Evolutionary conservation across 2,113 vertebrate species (phyloP), one percentile per base, ranked within the genome.

Genomic region (Connochaetes taurinus): DNA sequence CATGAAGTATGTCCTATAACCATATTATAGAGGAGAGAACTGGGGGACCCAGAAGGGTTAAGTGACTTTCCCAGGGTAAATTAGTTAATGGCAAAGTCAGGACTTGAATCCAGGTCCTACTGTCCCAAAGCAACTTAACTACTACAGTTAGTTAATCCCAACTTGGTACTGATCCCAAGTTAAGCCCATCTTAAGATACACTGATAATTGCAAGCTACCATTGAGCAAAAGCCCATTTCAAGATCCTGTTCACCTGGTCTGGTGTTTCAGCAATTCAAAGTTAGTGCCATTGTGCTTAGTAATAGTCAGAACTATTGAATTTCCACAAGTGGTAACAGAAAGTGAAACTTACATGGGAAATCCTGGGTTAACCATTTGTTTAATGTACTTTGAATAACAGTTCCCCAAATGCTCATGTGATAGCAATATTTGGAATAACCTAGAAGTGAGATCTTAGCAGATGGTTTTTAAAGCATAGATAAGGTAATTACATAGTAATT

Each of bases 401-500:
- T 76, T 97, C 60, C 60, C 86, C 23, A 45, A 74, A 45, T 62
- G 82, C 71, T 95, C 67, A 11, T 67, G 40, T 60, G 36, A 83
- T 58, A 94, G 91, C 57, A 88, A 94, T 92, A 94, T 97, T 91
- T 91, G 76, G 87, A 96, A 91, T 97, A 62, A 47, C 87, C 76
- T 91, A 81, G 74, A 95, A 94, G 33, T 62, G 36, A 50, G 21
- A 76, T 95, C 52, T 78, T 78, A 60, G 87, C 55, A 76, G 94
- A 88, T 94, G 74, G 64, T 91, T 64, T 97, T 82, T n/a, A 27
- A 95, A 97, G 90, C 74, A 53, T 57, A 60, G 64, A 43, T 85
- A 91, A 88, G 64, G 47, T 90, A 94, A 96, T 88, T 85, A 82
- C 12, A 53, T 23, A 71, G 58, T 29, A 64, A 97, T 89, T 93